Evolutionary conservation across 2,113 vertebrate species (phyloP).

Genomic region (Oceanites oceanicus): DNA sequence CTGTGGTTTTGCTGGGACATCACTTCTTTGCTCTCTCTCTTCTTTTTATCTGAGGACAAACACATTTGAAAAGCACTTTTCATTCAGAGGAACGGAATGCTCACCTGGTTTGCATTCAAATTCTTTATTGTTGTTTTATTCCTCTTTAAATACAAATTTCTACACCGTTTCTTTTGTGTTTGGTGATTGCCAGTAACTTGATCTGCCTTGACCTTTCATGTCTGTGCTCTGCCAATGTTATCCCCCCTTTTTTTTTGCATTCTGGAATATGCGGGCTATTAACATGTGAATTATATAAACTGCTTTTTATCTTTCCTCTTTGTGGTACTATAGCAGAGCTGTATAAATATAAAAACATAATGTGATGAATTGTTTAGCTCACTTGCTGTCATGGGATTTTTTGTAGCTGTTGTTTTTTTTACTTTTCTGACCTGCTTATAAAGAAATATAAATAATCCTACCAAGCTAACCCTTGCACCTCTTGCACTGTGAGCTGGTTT

Average conservation of each 20-base stretch:
- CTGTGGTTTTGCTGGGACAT: background rate
- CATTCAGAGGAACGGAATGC: background rate
- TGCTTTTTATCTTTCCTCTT: conserved; percentile 32
- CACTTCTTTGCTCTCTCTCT: background rate
- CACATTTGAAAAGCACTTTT: conserved; percentile 17
- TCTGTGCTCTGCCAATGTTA: background rate
- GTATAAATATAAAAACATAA: background rate
- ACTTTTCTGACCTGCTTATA: background rate
- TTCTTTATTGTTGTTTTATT: background rate
- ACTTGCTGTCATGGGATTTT: background rate
- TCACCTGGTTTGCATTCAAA: background rate
- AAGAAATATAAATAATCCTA: background rate
- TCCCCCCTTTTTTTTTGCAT: background rate
- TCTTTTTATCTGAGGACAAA: background rate
- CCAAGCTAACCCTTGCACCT: background rate
- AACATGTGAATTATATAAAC: conserved; percentile 6
- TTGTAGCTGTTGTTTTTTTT: background rate
- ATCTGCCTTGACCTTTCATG: conserved; percentile 33
- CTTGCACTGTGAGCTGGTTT: background rate
- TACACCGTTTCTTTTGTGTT: background rate
- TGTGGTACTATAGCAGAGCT: background rate
- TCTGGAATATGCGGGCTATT: background rate
- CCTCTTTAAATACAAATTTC: conserved; percentile 12
- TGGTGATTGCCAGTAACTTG: background rate
- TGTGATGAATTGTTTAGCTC: background rate